phyloP scores from a whole-genome alignment of 2,113 vertebrate species.

The Cacatua alba region DNA sequence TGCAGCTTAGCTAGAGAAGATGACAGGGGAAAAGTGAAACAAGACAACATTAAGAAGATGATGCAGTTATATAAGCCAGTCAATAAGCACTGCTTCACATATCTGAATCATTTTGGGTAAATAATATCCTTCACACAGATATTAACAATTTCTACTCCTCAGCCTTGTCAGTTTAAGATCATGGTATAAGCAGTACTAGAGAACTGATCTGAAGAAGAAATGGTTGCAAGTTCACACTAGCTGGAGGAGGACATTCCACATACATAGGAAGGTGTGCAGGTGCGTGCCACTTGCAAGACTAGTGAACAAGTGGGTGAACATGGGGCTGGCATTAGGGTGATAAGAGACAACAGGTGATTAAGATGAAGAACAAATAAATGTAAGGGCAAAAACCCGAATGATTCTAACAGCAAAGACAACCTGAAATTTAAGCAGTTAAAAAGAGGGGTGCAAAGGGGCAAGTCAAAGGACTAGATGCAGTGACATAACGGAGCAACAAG shows the following conservation, averaged over 20 bases:
- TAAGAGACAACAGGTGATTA: background rate
- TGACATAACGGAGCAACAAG: background rate
- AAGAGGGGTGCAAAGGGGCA: background rate
- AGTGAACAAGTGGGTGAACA: background rate
- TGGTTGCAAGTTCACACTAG: background rate
- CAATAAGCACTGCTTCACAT: background rate
- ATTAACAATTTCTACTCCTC: background rate
- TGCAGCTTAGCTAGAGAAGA: background rate
- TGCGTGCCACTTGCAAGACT: background rate
- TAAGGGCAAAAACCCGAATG: background rate
- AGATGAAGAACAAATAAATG: background rate
- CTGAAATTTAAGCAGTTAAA: background rate
- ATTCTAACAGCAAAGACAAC: background rate
- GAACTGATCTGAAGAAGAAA: constrained; percentile 15
- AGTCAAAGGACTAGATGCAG: constrained; percentile 25
- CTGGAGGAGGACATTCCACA: background rate
- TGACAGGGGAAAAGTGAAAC: background rate
- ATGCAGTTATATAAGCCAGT: background rate
- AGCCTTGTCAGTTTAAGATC: background rate
- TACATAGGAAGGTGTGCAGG: background rate
- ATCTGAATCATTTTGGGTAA: rapidly evolving
- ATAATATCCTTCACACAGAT: background rate
- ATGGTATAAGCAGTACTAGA: background rate
- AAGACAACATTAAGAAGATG: background rate
- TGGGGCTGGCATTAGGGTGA: background rate